Evolutionary conservation across 2,888 invertebrate genomes (phyloP).

Genomic region (Athalia circularis): DNA sequence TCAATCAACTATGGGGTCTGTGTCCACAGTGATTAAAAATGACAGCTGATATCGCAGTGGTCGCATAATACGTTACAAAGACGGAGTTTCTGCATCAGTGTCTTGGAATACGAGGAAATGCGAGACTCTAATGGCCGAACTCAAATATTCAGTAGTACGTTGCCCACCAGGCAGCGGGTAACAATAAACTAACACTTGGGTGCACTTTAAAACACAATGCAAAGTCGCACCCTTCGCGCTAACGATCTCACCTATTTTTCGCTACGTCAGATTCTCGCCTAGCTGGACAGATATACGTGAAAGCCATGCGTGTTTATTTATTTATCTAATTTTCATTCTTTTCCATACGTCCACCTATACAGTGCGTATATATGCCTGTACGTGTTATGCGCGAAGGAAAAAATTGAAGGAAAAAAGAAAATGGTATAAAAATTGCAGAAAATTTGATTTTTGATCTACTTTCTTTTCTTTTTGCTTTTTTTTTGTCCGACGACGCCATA

Average conservation of each 20-base stretch:
- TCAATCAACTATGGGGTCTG: background rate
- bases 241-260: conserved; percentile 69
- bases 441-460: no score
- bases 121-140: conserved; percentile 63
- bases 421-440: no score
- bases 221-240: conserved; percentile 69
- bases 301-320: no score
- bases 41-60: no score
- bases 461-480: no score
- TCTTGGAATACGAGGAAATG: conserved; percentile 5
- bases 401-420: no score
- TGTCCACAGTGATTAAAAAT: no score
- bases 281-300: no score
- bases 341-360: no score
- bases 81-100: background rate
- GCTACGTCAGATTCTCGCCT: background rate
- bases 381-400: no score
- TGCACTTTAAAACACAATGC: conserved; percentile 68
- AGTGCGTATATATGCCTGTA: no score
- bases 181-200: conserved; percentile 73
- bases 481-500: background rate
- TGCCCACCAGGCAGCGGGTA: conserved; percentile 71
- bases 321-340: no score
- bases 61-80: background rate
- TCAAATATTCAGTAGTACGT: conserved; percentile 67